Base-by-base conservation (phyloP, 2,888 invertebrate genomes). In the Dasysyrphus albostriatus region DNA sequence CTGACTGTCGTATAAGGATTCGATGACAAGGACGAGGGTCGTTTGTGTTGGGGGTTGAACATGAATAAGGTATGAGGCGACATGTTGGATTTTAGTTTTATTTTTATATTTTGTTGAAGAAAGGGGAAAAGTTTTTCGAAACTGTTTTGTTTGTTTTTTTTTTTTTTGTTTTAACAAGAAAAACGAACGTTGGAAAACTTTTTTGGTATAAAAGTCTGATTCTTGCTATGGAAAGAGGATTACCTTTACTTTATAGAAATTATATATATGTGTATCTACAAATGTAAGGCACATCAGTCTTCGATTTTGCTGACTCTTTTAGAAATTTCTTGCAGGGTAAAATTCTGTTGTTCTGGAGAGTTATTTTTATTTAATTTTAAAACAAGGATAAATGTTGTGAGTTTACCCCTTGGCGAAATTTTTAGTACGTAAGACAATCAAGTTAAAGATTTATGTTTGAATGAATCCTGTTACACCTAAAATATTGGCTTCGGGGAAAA, bases 61-160 rank as follows among this genome's bases (percentile, higher is more conserved):
- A 16, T 24, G 9, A 24, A 51, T 10, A n/a, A n/a, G 39, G 69
- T 39, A 51, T 49, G 29, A 5, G 29, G 5, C 10, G 37, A 39
- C 39, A 54, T 69, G 51, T 69, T 37, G 67, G 51, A 69, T 51
- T 51, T 37, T 8, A 37, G 37, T 69, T 69, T 39, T 49, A 37
- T 69, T 37, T 69, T 67, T 47, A 16, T 69, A 24, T 67, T 67
- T 54, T 69, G 51, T 24, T 67, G 9, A 14, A 51, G n/a, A 54
- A 69, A 67, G 12, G 10, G 37, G 39, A 54, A 54, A 69, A 69
- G 10, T 39, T 54, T 69, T 69, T n/a, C 29, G 2, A 42, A 24
- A 65, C 29, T 12, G 4, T 14, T 54, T 54, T 5, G 19, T 14
- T 14, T 39, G 54, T 54, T 12, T 8, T 14, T 54, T 54, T 5